Base-by-base conservation (phyloP, 53 echinoderm and acorn worm genomes). In the Astropecten irregularis region DNA sequence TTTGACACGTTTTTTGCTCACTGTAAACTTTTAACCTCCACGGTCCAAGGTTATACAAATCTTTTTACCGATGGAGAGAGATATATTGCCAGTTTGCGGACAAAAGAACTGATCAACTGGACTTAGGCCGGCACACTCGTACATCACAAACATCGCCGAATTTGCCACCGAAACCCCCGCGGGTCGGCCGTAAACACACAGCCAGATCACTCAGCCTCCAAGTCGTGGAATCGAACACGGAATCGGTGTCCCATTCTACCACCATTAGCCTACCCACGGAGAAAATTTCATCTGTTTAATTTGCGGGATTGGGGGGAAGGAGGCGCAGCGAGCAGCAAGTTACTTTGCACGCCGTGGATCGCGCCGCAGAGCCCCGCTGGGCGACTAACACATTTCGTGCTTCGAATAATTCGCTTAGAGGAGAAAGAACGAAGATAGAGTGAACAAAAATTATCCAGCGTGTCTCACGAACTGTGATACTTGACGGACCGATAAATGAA, bases 261-360 rank as follows among this genome's bases (percentile, higher is more conserved):
- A 40, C 40, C 58, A 57, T 57, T 79, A 42, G 79, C 79, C 38
- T 20, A 23, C 79, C 79, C 30, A 62, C 79, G 15, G 79, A n/a
- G 79, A 79, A 76, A 40, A n/a, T 69, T 62, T 62, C 79, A 79
- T 79, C 79, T 79, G 44, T 79, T 46, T 79, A 79, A 79, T 79
- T 79, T 33, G 61, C 61, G 63, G 30, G 44, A 62, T 44, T 79
- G 79, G 31, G 26, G 61, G 42, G 79, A 33, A 42, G 42, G 42
- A 16, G 31, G 13, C 40, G 30, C 62, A 79, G 79, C 63, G 79
- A 21, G 79, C 46, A 79, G 76, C 35, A 18, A 58, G 40, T 49
- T 19, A 40, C 46, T 63, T 62, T 29, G 47, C 79, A 48, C 79
- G 59, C 79, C 79, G 60, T 40, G 79, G 49, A 30, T 61, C 49